phyloP scores from a whole-genome alignment of 2,797 vertebrate species.

The Eulemur coronatus region DNA sequence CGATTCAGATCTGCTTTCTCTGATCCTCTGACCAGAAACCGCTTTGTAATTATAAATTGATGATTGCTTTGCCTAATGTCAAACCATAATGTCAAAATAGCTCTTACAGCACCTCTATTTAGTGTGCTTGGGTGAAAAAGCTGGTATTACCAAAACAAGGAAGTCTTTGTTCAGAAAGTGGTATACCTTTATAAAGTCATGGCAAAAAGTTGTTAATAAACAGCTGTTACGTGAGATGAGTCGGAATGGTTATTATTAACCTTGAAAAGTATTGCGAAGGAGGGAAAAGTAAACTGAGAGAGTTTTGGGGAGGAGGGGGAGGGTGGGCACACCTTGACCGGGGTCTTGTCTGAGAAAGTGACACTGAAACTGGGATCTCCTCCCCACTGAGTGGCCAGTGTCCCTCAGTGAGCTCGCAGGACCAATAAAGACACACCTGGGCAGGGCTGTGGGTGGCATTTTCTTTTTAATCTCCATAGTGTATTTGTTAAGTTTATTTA shows the following conservation, averaged over 20 bases:
- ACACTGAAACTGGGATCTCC: neutral
- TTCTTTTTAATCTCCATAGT: slow-evolving; percentile 83
- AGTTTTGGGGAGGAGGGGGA: neutral
- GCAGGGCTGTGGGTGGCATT: slow-evolving; percentile 67
- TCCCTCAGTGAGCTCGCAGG: neutral
- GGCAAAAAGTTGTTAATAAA: neutral
- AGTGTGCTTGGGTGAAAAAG: neutral
- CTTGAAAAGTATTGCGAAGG: neutral
- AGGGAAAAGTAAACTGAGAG: neutral
- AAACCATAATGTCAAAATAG: neutral
- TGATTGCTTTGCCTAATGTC: neutral
- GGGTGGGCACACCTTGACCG: neutral
- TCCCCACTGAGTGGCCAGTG: neutral
- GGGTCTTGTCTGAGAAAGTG: neutral
- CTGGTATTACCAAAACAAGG: neutral
- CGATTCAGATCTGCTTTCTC: neutral
- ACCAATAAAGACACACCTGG: slow-evolving; percentile 50
- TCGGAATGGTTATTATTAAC: neutral
- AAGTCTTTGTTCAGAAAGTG: neutral
- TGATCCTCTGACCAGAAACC: neutral
- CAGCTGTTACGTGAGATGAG: fast-evolving
- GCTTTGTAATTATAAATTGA: no score
- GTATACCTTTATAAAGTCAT: neutral
- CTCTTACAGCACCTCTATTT: neutral
- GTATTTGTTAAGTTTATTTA: slow-evolving; percentile 91